These are phyloP conservation scores for Drosophila jambulina DNA, from an alignment of 1,140 invertebrate species.

Conservation along the genomic window DNA sequence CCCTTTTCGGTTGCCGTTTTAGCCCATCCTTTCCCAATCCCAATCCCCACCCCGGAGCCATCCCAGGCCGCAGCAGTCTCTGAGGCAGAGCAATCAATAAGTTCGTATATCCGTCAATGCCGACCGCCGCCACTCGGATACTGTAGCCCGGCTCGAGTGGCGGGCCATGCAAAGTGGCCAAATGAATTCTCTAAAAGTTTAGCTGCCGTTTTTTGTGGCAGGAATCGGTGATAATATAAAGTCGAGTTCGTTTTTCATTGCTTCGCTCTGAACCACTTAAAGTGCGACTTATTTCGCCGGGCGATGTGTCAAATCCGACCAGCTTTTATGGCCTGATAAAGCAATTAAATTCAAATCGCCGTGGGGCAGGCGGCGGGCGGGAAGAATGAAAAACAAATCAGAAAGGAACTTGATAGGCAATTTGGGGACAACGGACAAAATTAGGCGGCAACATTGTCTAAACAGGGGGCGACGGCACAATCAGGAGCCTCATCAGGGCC, in stretches of 20 bases:
- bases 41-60: constrained; percentile 12
- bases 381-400: constrained; percentile 33
- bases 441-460: constrained; percentile 14
- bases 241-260: constrained; percentile 41
- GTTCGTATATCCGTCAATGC: constrained; percentile 62
- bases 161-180: constrained; percentile 57
- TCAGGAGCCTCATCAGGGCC: constrained; percentile 46
- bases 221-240: constrained; percentile 50
- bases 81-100: constrained; percentile 69
- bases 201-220: constrained; percentile 15
- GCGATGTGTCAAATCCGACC: constrained; percentile 15
- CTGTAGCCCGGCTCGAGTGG: constrained; percentile 14
- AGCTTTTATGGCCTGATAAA: constrained; percentile 26
- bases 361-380: not conserved
- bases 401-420: constrained; percentile 45
- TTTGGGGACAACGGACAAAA: constrained; percentile 41
- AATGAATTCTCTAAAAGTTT: constrained; percentile 65
- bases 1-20: constrained; percentile 49
- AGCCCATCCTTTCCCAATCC: constrained; percentile 24
- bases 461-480: constrained; percentile 9
- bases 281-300: constrained; percentile 5
- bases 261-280: constrained; percentile 15
- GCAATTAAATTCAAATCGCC: constrained; percentile 53
- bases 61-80: constrained; percentile 1
- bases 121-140: constrained; percentile 8